Evolutionary conservation across 2,888 invertebrate species (phyloP), one percentile per base, ranked within the genome.

Genomic region (Cancer borealis): DNA sequence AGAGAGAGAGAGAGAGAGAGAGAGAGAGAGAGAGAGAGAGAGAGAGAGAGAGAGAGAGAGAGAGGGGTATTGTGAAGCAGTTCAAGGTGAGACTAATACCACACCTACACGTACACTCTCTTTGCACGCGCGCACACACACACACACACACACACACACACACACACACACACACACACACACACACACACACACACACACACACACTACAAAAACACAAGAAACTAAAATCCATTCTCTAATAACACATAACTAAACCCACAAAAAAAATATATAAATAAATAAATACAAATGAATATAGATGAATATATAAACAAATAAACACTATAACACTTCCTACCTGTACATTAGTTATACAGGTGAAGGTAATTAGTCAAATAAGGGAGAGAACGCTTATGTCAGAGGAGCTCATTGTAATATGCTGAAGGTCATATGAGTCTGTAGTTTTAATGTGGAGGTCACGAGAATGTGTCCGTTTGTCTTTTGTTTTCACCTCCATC

Each of bases 41-140:
- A 66, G 66, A 66, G 66, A 66, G 66, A 66, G 66, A 66, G 66
- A 66, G 66, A 66, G 66, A 66, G 66, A 66, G 66, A 66, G 66
- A 66, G 66, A 66, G 66, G 66, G 17, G 66, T n/a, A 66, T 66
- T 66, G 66, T 66, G 66, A 66, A 66, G 66, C 66, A 66, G 66
- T 66, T 66, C 66, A 66, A 66, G 66, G 66, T 66, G 66, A 66
- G n/a, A n/a, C 66, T 5, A 21, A 66, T 21, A 66, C 66, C 66
- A 66, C 66, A n/a, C 66, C 66, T 66, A 66, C 54, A 54, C 54
- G 54, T 54, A 54, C 54, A 54, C 54, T 12, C 54, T 3, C 54
- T 14, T 12, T 39, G 39, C 1, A 2, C 66, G 5, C n/a, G n/a
- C 66, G 3, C n/a, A 66, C 66, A 66, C 60, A 3, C 60, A 66